Conservation (phyloP, 2,888 invertebrate species). For the Tetragonisca angustula region DNA sequence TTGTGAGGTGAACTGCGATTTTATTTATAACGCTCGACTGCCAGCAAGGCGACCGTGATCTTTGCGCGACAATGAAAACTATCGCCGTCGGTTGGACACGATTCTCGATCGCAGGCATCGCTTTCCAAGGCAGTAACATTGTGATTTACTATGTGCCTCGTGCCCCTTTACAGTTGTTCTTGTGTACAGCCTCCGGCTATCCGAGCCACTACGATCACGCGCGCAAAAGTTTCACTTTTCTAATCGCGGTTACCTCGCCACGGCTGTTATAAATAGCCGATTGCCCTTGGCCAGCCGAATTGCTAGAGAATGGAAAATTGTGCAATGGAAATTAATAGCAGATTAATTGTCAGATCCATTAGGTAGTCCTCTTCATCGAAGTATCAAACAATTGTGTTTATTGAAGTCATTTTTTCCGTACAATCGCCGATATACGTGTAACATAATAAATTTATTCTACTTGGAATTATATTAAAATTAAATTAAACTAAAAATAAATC, state of each 20-base stretch:
- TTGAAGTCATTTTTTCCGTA: too few species aligned
- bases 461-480: too few species aligned
- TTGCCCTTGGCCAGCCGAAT: background rate
- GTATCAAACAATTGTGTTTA: too few species aligned
- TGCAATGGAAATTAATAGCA: too few species aligned
- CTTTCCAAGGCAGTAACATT: background rate
- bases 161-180: background rate
- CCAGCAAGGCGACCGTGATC: constrained; percentile 31
- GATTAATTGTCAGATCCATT: too few species aligned
- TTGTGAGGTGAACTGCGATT: background rate
- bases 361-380: too few species aligned
- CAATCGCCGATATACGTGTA: too few species aligned
- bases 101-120: background rate
- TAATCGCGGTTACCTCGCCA: background rate
- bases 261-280: background rate
- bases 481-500: too few species aligned
- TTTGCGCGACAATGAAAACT: constrained; percentile 35
- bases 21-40: constrained; percentile 22
- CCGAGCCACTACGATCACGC: background rate
- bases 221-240: background rate
- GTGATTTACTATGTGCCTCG: background rate
- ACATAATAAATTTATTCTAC: too few species aligned
- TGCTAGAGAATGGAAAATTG: too few species aligned
- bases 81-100: background rate
- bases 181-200: background rate